Conservation (phyloP, 2,888 invertebrate species). For the Patella depressa region DNA sequence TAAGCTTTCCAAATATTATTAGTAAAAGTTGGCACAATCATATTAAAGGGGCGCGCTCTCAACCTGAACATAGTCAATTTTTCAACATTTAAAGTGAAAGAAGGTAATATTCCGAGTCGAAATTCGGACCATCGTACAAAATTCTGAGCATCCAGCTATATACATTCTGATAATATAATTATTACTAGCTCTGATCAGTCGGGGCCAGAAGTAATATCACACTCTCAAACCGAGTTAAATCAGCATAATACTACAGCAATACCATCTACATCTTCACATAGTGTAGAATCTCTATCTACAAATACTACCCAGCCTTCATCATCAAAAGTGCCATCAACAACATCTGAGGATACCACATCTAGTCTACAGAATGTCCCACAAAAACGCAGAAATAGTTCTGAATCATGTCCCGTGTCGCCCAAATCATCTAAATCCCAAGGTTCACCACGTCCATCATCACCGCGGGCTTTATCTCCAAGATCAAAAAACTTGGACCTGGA, state of each 20-base stretch:
- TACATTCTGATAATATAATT: neutral
- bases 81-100: no score
- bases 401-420: conserved; percentile 20
- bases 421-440: conserved; percentile 2
- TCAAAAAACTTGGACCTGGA: conserved; percentile 35
- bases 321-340: neutral
- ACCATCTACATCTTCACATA: neutral
- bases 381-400: conserved; percentile 26
- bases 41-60: no score
- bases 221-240: no score
- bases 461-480: conserved; percentile 19
- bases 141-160: no score
- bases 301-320: conserved; percentile 1
- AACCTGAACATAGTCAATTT: no score
- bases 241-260: no score
- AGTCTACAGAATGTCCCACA: neutral
- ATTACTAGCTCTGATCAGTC: no score
- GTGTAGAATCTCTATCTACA: neutral
- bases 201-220: no score
- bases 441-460: conserved; percentile 17
- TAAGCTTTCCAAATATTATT: no score
- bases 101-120: no score
- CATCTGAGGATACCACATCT: neutral
- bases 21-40: no score
- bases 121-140: no score